phyloP scores from a whole-genome alignment of 2,113 vertebrate genomes.

The Salminus brasiliensis region DNA sequence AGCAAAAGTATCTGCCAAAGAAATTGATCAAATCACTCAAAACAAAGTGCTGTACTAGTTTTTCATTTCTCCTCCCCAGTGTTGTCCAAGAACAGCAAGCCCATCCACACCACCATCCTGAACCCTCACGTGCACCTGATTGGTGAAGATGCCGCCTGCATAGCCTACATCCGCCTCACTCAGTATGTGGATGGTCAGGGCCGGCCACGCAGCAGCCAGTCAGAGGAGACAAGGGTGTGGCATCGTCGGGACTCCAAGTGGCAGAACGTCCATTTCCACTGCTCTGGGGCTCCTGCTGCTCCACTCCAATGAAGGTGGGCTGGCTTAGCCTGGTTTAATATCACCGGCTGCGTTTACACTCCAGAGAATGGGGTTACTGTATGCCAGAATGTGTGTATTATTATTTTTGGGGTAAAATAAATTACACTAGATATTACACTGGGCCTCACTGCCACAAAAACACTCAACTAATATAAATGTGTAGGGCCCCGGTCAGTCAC shows the following conservation, averaged over 20 bases:
- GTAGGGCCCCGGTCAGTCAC: too few relatives aligned
- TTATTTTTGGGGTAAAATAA: too few relatives aligned
- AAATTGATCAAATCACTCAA: not conserved
- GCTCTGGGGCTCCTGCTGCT: slow-evolving; percentile 92
- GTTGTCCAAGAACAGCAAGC: slow-evolving; percentile 95
- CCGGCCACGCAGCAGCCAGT: slow-evolving; percentile 92
- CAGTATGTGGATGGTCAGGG: slow-evolving; percentile 93
- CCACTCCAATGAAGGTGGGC: slow-evolving; percentile 92
- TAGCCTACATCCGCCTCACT: slow-evolving; percentile 96
- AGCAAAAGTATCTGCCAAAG: too few relatives aligned
- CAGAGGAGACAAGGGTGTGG: slow-evolving; percentile 96
- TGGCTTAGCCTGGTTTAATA: not conserved
- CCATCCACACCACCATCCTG: slow-evolving; percentile 97
- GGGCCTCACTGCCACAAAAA: too few relatives aligned
- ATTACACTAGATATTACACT: too few relatives aligned
- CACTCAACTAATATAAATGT: too few relatives aligned
- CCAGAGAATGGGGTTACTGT: too few relatives aligned
- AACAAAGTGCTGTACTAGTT: not conserved
- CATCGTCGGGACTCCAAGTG: slow-evolving; percentile 95
- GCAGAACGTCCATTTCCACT: slow-evolving; percentile 98
- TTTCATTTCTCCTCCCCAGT: slow-evolving; percentile 68
- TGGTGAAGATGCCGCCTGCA: slow-evolving; percentile 94
- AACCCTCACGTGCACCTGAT: slow-evolving; percentile 97
- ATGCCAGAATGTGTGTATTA: too few relatives aligned
- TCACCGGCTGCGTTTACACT: too few relatives aligned